phyloP scores from a whole-genome alignment of 2,113 vertebrate genomes.

The Chloropsis cyanopogon region DNA sequence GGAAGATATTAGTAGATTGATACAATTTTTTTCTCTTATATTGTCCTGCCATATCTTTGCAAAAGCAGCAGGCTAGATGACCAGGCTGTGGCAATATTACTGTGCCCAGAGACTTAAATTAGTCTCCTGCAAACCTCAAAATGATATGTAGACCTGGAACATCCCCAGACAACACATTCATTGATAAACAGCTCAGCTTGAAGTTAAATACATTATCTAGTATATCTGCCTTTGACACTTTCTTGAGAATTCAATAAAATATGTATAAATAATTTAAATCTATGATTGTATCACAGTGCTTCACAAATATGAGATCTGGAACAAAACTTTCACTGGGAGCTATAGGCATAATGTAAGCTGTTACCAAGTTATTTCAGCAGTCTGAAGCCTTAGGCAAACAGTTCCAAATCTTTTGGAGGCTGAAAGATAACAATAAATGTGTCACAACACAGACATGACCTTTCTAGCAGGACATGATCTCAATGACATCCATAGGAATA shows the following conservation, averaged over 20 bases:
- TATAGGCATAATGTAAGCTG: background rate
- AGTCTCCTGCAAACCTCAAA: background rate
- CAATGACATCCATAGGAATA: background rate
- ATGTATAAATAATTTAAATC: background rate
- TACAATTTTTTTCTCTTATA: background rate
- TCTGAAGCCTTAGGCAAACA: rapidly evolving
- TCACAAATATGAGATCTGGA: background rate
- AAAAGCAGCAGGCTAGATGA: background rate
- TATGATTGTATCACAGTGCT: background rate
- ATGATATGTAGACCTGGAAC: rapidly evolving
- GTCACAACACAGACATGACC: background rate
- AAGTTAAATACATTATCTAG: background rate
- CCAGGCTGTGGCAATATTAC: background rate
- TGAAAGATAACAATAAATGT: background rate
- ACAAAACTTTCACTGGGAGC: background rate
- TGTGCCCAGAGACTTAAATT: background rate
- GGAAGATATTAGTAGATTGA: background rate
- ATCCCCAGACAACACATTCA: background rate
- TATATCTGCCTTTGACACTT: background rate
- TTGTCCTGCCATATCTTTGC: background rate
- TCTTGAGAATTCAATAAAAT: background rate
- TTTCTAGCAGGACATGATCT: background rate
- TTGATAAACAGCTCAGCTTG: background rate
- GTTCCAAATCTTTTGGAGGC: background rate
- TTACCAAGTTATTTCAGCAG: background rate